phyloP scores from a whole-genome alignment of 2,888 invertebrate genomes.

The Diaprepes abbreviatus region DNA sequence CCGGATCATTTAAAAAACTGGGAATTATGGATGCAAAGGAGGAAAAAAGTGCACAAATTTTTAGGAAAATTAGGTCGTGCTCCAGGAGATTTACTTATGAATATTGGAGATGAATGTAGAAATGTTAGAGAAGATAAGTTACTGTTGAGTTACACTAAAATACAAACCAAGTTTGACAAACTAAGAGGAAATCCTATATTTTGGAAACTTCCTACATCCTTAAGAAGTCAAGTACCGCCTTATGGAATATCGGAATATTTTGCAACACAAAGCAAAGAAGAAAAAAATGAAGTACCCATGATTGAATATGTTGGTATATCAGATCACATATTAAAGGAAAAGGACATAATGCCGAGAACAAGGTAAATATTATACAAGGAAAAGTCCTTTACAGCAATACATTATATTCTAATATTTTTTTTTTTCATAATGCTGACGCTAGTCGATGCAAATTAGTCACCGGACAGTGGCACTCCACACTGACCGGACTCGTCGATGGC shows the following conservation, averaged over 20 bases:
- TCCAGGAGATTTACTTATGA: conserved; percentile 59
- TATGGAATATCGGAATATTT: conserved; percentile 55
- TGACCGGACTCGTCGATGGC: no score
- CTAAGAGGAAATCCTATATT: conserved; percentile 63
- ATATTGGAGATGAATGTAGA: conserved; percentile 57
- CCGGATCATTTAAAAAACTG: conserved; percentile 58
- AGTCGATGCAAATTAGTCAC: no score
- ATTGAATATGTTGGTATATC: conserved; percentile 60
- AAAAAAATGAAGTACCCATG: conserved; percentile 58
- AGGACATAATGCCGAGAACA: conserved; percentile 55
- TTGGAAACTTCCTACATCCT: conserved; percentile 59
- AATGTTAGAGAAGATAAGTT: conserved; percentile 58
- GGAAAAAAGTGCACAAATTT: conserved; percentile 56
- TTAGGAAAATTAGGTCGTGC: conserved; percentile 51
- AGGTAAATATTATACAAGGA: conserved; percentile 53
- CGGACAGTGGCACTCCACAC: no score
- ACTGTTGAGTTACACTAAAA: conserved; percentile 58
- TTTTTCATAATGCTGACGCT: no score
- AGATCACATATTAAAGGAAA: conserved; percentile 57
- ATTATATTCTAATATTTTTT: no score
- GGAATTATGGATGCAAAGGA: conserved; percentile 60
- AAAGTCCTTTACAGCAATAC: no score
- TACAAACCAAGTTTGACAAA: conserved; percentile 59
- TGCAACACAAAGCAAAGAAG: conserved; percentile 54
- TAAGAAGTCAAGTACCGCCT: conserved; percentile 46